Evolutionary conservation across 2,888 invertebrate genomes (phyloP), one percentile per base, ranked within the genome.

Genomic region (Acronicta leporina): DNA sequence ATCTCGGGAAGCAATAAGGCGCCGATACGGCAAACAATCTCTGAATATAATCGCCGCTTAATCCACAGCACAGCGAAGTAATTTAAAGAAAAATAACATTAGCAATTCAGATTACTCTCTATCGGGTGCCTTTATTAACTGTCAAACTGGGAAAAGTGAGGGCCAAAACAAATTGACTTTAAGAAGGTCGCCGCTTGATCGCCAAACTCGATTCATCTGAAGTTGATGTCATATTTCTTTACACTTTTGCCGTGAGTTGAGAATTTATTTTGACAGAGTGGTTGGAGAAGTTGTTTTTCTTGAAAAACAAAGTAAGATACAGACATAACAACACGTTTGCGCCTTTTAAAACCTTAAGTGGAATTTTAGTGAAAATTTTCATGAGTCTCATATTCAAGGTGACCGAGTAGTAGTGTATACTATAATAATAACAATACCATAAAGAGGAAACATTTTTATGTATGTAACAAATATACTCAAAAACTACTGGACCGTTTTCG

Each of bases 51-150:
- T 89, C 87, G 89, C 84, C 83, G 79, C 82, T 88, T 92, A 91
- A 91, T 92, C 88, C 86, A 75, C 75, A 80, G 78, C 85, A 77
- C 83, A 81, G 82, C 85, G 80, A 88, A 90, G 92, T 92, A 91
- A 92, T 92, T 92, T 92, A 89, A 91, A 92, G 91, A 93, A 92
- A 93, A 92, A 93, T 92, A 93, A 92, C 92, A 93, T 93, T 93
- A 92, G 93, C 92, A 92, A 93, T 91, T 92, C 92, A 93, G 87
- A 93, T 93, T 87, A 86, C 80, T 79, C 81, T 85, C 88, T 87
- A 89, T 89, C 87, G 87, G 80, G 76, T 80, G 56, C 81, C 84
- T 89, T 92, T 92, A 92, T 92, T 92, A 92, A 90, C 88, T 91
- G 92, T 92, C 92, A 91, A 90, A 90, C 87, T 87, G 87, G 84